A percentile compares a stretch with the other conserved stretches of the same genome.
Conservation (phyloP, 2,888 invertebrate genomes). For the Camptogramma bilineatum region DNA sequence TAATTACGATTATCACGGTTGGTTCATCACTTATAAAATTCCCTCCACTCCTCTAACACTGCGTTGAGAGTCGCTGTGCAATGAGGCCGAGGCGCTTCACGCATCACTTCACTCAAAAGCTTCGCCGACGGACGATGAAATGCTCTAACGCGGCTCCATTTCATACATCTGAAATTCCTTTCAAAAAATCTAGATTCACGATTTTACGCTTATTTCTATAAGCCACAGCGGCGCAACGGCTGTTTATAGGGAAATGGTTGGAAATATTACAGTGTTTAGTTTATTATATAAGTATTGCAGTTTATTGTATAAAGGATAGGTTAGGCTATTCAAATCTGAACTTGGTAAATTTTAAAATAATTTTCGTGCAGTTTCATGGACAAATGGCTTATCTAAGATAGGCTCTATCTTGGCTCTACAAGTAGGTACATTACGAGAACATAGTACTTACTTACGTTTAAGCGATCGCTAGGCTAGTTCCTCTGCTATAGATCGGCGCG, state of each 20-base stretch:
- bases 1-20: too few species aligned
- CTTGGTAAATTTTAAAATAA: background rate
- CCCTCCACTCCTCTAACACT: background rate
- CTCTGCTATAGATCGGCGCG: background rate
- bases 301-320: too few species aligned
- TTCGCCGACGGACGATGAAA: background rate
- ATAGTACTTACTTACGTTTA: background rate
- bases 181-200: background rate
- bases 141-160: background rate
- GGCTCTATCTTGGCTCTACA: background rate
- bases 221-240: background rate
- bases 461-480: background rate
- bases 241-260: background rate
- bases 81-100: background rate
- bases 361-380: background rate
- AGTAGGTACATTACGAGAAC: too few species aligned
- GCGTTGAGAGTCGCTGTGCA: background rate
- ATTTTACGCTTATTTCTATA: background rate
- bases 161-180: background rate
- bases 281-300: too few species aligned
- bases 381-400: background rate
- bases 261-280: too few species aligned
- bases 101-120: slow-evolving; percentile 1
- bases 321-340: too few species aligned
- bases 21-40: too few species aligned